A percentile compares a stretch with the other conserved stretches of the same genome.
phyloP scores from a whole-genome alignment of 2,888 invertebrate genomes.

The Crioceris asparagi region DNA sequence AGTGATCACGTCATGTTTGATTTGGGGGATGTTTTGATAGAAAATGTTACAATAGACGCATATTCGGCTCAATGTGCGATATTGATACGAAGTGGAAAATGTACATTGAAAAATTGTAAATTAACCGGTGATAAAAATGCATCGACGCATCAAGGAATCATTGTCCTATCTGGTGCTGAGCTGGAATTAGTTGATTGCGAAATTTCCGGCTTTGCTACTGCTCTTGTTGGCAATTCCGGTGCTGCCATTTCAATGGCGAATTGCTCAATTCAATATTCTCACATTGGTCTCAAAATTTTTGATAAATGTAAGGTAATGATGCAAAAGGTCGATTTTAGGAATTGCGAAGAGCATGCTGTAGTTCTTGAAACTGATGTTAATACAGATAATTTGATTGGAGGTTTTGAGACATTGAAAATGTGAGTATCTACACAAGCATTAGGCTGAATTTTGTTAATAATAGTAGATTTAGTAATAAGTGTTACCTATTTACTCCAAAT shows the following conservation, averaged over 20 bases:
- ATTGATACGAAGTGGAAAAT: constrained; percentile 36
- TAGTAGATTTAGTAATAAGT: too few species aligned
- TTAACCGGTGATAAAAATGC: constrained; percentile 41
- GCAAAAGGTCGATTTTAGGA: constrained; percentile 33
- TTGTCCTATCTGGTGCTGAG: constrained; percentile 39
- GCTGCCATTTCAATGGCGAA: constrained; percentile 34
- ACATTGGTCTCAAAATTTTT: constrained; percentile 36
- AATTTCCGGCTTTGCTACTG: constrained; percentile 43
- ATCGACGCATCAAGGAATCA: constrained; percentile 44
- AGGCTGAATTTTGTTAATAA: too few species aligned
- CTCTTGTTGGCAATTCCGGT: constrained; percentile 38
- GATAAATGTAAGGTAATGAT: constrained; percentile 36
- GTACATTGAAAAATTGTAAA: constrained; percentile 40
- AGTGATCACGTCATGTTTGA: constrained; percentile 45
- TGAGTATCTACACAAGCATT: constrained; percentile 20
- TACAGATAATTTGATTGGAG: constrained; percentile 21
- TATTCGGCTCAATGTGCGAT: constrained; percentile 41
- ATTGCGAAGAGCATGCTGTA: constrained; percentile 43
- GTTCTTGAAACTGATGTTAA: constrained; percentile 39
- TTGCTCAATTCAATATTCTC: constrained; percentile 29
- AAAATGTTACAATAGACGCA: constrained; percentile 45
- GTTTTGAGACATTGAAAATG: constrained; percentile 29
- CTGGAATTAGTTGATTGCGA: constrained; percentile 40
- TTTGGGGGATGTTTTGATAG: constrained; percentile 41
- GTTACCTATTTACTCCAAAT: too few species aligned